Conservation (phyloP, 2,888 invertebrate species). For the Chrysomela aeneicollis region DNA sequence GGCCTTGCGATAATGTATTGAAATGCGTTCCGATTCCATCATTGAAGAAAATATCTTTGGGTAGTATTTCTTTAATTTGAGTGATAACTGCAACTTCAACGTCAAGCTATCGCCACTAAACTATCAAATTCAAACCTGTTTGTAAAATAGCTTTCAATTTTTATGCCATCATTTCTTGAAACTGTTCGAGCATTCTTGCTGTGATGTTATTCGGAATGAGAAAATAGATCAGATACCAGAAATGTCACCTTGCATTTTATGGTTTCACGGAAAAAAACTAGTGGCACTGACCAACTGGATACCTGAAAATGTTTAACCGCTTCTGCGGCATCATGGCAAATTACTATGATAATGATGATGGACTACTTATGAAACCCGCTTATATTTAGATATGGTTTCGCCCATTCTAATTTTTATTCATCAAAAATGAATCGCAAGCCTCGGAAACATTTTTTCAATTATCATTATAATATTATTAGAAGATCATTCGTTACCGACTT, state of each 20-base stretch:
- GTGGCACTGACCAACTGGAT: neutral
- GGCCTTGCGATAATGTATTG: slow-evolving; percentile 49
- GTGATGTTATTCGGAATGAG: neutral
- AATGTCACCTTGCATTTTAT: slow-evolving; percentile 7
- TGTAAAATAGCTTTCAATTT: neutral
- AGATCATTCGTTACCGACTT: too few species aligned
- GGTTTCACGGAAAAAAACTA: neutral
- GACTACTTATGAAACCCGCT: neutral
- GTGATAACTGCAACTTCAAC: too few species aligned
- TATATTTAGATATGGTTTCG: neutral
- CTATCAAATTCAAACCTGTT: neutral
- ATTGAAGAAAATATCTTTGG: slow-evolving; percentile 36
- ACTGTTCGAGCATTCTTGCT: slow-evolving; percentile 5
- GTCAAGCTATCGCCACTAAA: neutral
- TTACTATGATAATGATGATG: slow-evolving; percentile 3
- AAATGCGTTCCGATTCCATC: slow-evolving; percentile 49
- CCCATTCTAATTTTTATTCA: neutral
- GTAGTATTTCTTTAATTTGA: neutral
- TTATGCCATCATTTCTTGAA: neutral
- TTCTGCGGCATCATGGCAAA: neutral
- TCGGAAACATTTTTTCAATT: too few species aligned
- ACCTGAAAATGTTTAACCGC: neutral
- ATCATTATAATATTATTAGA: too few species aligned
- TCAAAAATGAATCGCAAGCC: neutral
- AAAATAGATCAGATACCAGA: slow-evolving; percentile 7